Base-by-base conservation (phyloP, 2,888 invertebrate species). In the Linnaemya tessellans region DNA sequence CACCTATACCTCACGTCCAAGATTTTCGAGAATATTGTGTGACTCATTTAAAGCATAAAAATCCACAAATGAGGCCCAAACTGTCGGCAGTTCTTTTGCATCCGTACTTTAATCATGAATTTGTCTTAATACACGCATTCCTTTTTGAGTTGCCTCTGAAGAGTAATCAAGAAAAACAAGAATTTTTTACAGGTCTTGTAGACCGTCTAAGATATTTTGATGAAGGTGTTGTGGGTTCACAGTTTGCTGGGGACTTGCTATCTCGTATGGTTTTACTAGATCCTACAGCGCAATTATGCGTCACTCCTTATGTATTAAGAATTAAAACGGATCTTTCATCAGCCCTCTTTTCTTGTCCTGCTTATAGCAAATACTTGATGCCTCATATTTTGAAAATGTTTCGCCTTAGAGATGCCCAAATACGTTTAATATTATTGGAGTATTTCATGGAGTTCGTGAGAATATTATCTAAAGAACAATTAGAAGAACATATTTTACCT, bases 251-350 rank as follows among this genome's bases (percentile, higher is more conserved):
- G 70, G 93, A 96, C 67, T 92, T 98, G 71, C 93, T 98, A 13
- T 97, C 97, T 0, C 94, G 98, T 88, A 95, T 98, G 93, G 97
- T 98, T 49, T 93, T 98, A 86, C 93, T 98, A 70, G 97, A 98
- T 92, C 93, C 94, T 88, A 96, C 96, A 54, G 98, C 98, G 25
- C 96, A 96, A 91, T 84, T 91, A 22, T 91, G 90, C 82, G 93
- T 93, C 1, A 91, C 91, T 3, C 93, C 92, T 0, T 91, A 89
- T 85, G 90, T 92, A 13, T 77, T 92, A 15, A 93, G 94, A 92
- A 96, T 96, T 9, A 92, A 92, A 83, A 89, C 89, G 15, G 92
- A 93, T 30, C 93, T 94, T 62, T 92, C 93, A 41, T 89, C 93
- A 75, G 95, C 95, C 38, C 93, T 97, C 80, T 96, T 98, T 90